These are phyloP conservation scores for Procapra przewalskii DNA, from an alignment of 2,113 vertebrate genomes.

Conservation along the genomic window DNA sequence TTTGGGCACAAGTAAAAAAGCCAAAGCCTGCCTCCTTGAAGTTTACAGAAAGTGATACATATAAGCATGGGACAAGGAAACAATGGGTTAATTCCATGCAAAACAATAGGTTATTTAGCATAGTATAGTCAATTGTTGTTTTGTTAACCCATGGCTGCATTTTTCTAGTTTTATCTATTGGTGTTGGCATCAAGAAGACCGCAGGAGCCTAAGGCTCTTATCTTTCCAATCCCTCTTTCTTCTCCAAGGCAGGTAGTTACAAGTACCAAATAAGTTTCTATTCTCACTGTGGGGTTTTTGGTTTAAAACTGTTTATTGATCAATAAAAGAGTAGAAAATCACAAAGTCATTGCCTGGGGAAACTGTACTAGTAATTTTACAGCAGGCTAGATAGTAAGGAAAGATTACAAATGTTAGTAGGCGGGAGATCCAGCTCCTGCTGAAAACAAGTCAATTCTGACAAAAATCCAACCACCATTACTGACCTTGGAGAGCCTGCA, in stretches of 20 bases:
- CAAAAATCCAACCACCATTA: constrained; percentile 55
- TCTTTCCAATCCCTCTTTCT: constrained; percentile 22
- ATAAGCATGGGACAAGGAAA: background rate
- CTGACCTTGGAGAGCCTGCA: constrained; percentile 42
- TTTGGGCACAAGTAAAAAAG: background rate
- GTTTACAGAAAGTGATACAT: background rate
- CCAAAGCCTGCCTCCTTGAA: background rate
- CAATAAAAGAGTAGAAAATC: constrained; percentile 80
- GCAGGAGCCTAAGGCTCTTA: constrained; percentile 39
- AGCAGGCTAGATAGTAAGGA: constrained; percentile 69
- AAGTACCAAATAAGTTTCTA: constrained; percentile 64
- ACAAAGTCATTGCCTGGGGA: constrained; percentile 75
- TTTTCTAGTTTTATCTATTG: constrained; percentile 47
- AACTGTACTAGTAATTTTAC: constrained; percentile 79
- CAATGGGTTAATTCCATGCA: background rate
- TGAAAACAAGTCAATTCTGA: constrained; percentile 68
- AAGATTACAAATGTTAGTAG: constrained; percentile 71
- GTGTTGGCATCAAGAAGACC: background rate
- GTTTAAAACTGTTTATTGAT: constrained; percentile 80
- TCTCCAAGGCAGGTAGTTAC: constrained; percentile 48
- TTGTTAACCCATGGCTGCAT: constrained; percentile 29
- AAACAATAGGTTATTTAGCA: background rate
- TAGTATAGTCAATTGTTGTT: background rate
- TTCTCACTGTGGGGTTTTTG: constrained; percentile 71
- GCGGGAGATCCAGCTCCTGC: constrained; percentile 52